A percentile compares a stretch with the other conserved stretches of the same genome.
These are phyloP conservation scores for Eurytoma californica DNA, from an alignment of 2,888 invertebrate genomes.

Conservation along the genomic window DNA sequence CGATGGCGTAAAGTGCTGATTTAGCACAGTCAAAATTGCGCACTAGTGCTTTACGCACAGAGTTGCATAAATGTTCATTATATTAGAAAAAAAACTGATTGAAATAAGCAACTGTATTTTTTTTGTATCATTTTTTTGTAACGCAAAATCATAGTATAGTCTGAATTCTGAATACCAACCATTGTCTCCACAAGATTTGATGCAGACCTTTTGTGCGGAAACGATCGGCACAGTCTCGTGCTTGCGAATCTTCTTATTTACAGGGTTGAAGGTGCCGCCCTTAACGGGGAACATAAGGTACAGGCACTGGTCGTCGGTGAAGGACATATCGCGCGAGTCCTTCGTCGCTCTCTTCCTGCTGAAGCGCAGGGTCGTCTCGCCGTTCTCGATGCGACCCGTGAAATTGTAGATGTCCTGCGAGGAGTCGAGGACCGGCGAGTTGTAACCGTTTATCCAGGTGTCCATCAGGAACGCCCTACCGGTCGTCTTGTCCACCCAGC, in stretches of 20 bases:
- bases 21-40: no score
- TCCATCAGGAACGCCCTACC: conserved; percentile 92
- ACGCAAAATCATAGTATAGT: not conserved
- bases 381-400: conserved; percentile 84
- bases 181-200: conserved; percentile 84
- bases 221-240: conserved; percentile 85
- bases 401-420: conserved; percentile 84
- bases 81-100: not conserved
- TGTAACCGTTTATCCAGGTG: conserved; percentile 89
- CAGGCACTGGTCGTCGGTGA: conserved; percentile 88
- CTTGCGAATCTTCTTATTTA: conserved; percentile 90
- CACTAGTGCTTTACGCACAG: no score
- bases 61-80: conserved; percentile 6
- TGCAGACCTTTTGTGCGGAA: conserved; percentile 87
- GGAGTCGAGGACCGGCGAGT: conserved; percentile 82
- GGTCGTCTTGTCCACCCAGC: conserved; percentile 88
- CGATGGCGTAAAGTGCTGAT: no score
- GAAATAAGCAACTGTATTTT: not conserved
- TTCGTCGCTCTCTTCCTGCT: conserved; percentile 85
- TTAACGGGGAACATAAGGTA: conserved; percentile 92
- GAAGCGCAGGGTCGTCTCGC: conserved; percentile 86
- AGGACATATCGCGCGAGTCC: conserved; percentile 86
- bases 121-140: no score
- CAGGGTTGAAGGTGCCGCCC: conserved; percentile 88
- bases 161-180: conserved; percentile 75